phyloP scores from a whole-genome alignment of 2,113 vertebrate genomes.

The Stigmatopora argus region DNA sequence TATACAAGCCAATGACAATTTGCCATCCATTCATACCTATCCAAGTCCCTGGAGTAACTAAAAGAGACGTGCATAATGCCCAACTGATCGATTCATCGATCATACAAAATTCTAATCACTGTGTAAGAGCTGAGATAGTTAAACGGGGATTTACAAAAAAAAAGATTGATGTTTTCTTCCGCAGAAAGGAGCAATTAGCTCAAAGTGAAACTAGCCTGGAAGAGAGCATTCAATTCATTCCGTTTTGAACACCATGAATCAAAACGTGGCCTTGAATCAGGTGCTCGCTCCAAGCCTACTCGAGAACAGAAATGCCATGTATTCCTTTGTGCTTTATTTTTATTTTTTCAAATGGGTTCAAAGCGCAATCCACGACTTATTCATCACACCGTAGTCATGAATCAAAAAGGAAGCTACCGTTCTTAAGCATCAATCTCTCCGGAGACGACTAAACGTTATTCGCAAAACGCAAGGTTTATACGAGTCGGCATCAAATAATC shows the following conservation, averaged over 20 bases:
- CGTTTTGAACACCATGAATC: conserved; percentile 44
- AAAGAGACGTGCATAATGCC: too few species aligned
- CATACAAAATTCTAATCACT: too few species aligned
- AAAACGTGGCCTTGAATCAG: conserved; percentile 43
- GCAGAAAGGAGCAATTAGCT: conserved; percentile 26
- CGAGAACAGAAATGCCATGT: conserved; percentile 19
- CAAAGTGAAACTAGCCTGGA: conserved; percentile 33
- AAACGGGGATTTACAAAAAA: neutral
- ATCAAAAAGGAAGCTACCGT: conserved; percentile 14
- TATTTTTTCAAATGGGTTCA: conserved; percentile 13
- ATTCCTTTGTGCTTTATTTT: conserved; percentile 10
- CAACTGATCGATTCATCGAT: too few species aligned
- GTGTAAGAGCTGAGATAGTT: too few species aligned
- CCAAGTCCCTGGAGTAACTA: too few species aligned
- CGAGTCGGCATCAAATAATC: conserved; percentile 61
- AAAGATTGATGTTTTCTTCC: conserved; percentile 4
- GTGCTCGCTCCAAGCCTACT: conserved; percentile 38
- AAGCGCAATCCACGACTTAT: conserved; percentile 45
- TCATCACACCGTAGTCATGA: conserved; percentile 24
- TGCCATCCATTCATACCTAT: too few species aligned
- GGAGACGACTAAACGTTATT: conserved; percentile 13
- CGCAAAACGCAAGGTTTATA: conserved; percentile 34
- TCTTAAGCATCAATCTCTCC: conserved; percentile 54
- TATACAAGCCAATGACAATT: too few species aligned
- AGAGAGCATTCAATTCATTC: conserved; percentile 46